These are phyloP conservation scores for Regulus satrapa DNA, from an alignment of 2,113 vertebrate species.

Conservation along the genomic window DNA sequence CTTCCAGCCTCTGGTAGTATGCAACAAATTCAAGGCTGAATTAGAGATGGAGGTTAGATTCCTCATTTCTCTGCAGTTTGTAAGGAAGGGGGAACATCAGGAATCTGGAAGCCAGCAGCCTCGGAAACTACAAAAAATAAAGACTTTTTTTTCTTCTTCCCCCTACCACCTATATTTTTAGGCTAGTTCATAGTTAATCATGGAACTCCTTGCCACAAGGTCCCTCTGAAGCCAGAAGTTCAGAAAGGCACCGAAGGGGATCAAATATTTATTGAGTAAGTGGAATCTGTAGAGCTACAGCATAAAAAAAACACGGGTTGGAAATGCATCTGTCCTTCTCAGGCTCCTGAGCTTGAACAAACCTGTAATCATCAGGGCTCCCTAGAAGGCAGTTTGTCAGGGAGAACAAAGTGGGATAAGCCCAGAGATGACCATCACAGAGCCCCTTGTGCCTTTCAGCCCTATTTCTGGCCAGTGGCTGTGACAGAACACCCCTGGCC, in stretches of 20 bases:
- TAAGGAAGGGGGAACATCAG: not conserved
- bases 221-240: not conserved
- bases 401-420: not conserved
- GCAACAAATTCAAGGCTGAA: not conserved
- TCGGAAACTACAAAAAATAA: not conserved
- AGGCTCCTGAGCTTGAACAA: not conserved
- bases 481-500: not conserved
- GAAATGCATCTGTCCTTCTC: not conserved
- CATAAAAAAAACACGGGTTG: not conserved
- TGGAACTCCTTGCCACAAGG: not conserved
- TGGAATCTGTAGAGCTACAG: not conserved
- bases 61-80: not conserved
- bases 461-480: not conserved
- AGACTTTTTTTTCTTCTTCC: not conserved
- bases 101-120: not conserved
- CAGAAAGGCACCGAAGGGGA: not conserved
- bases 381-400: not conserved
- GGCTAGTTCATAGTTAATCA: not conserved
- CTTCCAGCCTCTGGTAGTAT: not conserved
- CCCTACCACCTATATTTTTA: not conserved
- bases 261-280: slow-evolving; percentile 3
- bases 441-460: not conserved
- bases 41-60: not conserved
- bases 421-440: not conserved
- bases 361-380: not conserved